Evolutionary conservation across 2,888 invertebrate species (phyloP).

Genomic region (Chymomyza caudatula): DNA sequence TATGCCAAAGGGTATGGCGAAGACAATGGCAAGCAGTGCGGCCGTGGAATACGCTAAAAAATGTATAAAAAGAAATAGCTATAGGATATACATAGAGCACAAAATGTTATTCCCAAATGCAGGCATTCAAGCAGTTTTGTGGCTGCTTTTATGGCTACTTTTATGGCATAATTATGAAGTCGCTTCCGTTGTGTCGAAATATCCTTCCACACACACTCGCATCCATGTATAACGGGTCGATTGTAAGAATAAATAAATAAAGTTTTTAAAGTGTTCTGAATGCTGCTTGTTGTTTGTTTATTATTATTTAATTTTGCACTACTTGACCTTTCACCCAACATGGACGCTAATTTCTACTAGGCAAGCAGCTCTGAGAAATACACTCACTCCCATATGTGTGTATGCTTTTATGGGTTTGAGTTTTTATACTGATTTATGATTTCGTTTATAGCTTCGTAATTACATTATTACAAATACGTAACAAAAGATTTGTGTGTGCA

Average conservation of each 20-base stretch:
- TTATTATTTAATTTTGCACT: too few species aligned
- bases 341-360: too few species aligned
- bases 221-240: neutral
- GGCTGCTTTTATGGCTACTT: constrained; percentile 50
- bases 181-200: constrained; percentile 41
- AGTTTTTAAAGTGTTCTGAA: too few species aligned
- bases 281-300: too few species aligned
- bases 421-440: constrained; percentile 64
- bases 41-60: constrained; percentile 86
- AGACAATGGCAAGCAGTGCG: constrained; percentile 85
- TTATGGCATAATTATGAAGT: constrained; percentile 65
- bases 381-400: constrained; percentile 3
- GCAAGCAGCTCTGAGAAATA: neutral
- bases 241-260: neutral
- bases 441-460: constrained; percentile 64
- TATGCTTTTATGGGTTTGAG: constrained; percentile 2
- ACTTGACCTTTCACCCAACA: too few species aligned
- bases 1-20: constrained; percentile 84
- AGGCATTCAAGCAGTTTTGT: constrained; percentile 45
- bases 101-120: constrained; percentile 30
- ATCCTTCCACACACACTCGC: constrained; percentile 22
- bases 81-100: neutral
- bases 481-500: neutral
- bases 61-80: neutral
- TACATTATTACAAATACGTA: constrained; percentile 56